Evolutionary conservation across 2,888 invertebrate genomes (phyloP), one percentile per base, ranked within the genome.

Genomic region (Philopedon plagiatum): DNA sequence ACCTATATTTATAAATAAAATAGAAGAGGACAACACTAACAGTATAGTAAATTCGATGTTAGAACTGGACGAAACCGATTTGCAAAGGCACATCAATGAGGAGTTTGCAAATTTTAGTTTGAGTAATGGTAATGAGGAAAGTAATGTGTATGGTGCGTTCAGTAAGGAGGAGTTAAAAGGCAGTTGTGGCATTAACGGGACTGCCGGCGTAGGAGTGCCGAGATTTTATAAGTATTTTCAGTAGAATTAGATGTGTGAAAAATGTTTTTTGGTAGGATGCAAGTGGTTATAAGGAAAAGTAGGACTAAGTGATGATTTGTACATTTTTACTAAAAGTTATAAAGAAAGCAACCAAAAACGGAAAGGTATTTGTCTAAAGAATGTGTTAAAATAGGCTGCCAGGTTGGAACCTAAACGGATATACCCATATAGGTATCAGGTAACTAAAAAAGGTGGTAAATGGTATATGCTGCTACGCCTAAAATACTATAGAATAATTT

Each of bases 191-290:
- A 84, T 75, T 84, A 80, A 80, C 84, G 86, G 78, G 83, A 85
- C 75, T 83, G 77, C 74, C 60, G 79, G 75, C 69, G 76, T 71
- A 63, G 86, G 78, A 46, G 81, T 80, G 44, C 80, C 83, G 75
- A 87, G 88, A 75, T 87, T 88, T 78, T 89, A 89, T 81, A 88
- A 89, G 81, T 89, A 89, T 84, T 89, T 89, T 85, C 88, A 88
- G 80, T 88, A 83, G 78, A 71, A 67, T 29, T 62, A 62, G 15
- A 32, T 23, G 26, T n/a, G 29, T n/a, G 21, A 41, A n/a, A 23
- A 60, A 46, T 71, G 46, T 72, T 19, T 66, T 13, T 5, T 26
- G 7, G 29, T 29, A 18, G 29, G 15, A 21, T 9, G 39, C 8
- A 5, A 13, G 15, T 13, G 26, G 29, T 54, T 51, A 18, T 29